phyloP scores from a whole-genome alignment of 1,140 invertebrate species.

The Tetramorium alpestre region DNA sequence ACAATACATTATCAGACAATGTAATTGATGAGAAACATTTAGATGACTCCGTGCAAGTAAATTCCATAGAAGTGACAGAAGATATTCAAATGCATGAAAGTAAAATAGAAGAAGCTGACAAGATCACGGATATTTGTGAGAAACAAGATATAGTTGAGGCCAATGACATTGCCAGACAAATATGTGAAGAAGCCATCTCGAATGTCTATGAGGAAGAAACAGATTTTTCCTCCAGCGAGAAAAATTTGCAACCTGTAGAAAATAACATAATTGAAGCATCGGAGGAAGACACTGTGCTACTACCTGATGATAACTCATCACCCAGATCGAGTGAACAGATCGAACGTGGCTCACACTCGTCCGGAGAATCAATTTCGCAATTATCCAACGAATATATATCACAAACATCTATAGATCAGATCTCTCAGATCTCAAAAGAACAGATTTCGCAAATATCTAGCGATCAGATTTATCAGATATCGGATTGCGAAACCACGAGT shows the following conservation, averaged over 20 bases:
- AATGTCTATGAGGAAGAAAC: constrained; percentile 62
- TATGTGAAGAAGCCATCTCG: constrained; percentile 58
- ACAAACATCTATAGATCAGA: constrained; percentile 74
- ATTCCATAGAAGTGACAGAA: constrained; percentile 59
- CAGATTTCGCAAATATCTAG: constrained; percentile 75
- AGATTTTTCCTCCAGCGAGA: constrained; percentile 59
- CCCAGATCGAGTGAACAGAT: constrained; percentile 71
- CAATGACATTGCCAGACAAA: constrained; percentile 40
- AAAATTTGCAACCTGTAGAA: constrained; percentile 52
- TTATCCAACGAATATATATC: constrained; percentile 70
- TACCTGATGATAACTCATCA: constrained; percentile 76
- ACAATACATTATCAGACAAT: constrained; percentile 67
- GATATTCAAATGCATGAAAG: constrained; percentile 64
- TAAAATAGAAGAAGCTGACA: constrained; percentile 63
- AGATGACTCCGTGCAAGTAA: constrained; percentile 64
- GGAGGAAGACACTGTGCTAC: constrained; percentile 76
- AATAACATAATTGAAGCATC: constrained; percentile 63
- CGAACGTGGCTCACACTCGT: constrained; percentile 73
- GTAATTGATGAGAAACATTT: constrained; percentile 70
- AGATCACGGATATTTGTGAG: constrained; percentile 58
- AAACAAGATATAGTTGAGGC: constrained; percentile 55
- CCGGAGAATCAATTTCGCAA: constrained; percentile 69
- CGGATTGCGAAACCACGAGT: constrained; percentile 76
- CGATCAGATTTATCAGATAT: constrained; percentile 78
- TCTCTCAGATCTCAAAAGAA: constrained; percentile 75